These are phyloP conservation scores for Tribolium madens DNA, from an alignment of 1,140 invertebrate genomes.

Conservation along the genomic window DNA sequence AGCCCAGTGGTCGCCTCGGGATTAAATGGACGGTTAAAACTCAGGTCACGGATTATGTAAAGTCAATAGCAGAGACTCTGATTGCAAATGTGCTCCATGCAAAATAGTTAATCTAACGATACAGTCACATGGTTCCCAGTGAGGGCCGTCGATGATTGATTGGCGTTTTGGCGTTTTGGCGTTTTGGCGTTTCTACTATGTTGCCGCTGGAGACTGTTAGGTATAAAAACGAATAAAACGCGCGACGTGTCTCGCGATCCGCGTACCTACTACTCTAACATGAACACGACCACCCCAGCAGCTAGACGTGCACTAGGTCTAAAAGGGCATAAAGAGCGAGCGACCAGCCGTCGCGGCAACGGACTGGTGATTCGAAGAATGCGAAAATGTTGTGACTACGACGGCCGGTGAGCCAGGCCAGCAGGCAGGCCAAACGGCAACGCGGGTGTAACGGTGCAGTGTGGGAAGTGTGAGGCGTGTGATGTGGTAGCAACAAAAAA, in stretches of 20 bases:
- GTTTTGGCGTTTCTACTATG: no score
- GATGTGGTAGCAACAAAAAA: constrained; percentile 56
- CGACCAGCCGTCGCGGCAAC: constrained; percentile 40
- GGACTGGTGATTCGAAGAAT: constrained; percentile 5
- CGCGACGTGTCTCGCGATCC: neutral
- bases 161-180: neutral
- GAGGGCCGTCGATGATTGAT: constrained; percentile 41
- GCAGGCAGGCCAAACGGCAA: constrained; percentile 33
- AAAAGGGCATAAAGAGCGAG: constrained; percentile 32
- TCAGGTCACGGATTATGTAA: constrained; percentile 45
- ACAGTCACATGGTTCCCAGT: constrained; percentile 65
- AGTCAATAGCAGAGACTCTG: constrained; percentile 61
- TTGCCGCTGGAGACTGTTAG: neutral
- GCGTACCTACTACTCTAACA: constrained; percentile 48
- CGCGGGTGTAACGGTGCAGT: constrained; percentile 49
- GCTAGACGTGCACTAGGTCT: constrained; percentile 56
- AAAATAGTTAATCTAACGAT: constrained; percentile 65
- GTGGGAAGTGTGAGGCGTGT: constrained; percentile 46
- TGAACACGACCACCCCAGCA: constrained; percentile 52
- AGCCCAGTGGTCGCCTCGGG: constrained; percentile 8
- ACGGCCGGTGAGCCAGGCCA: constrained; percentile 39
- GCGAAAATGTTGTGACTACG: constrained; percentile 25
- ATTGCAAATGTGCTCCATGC: constrained; percentile 62
- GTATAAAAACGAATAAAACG: neutral
- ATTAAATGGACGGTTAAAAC: constrained; percentile 34